A percentile compares a stretch with the other conserved stretches of the same genome.
These are phyloP conservation scores for Galagoides demidoff DNA, from an alignment of 2,797 vertebrate genomes.

Conservation along the genomic window DNA sequence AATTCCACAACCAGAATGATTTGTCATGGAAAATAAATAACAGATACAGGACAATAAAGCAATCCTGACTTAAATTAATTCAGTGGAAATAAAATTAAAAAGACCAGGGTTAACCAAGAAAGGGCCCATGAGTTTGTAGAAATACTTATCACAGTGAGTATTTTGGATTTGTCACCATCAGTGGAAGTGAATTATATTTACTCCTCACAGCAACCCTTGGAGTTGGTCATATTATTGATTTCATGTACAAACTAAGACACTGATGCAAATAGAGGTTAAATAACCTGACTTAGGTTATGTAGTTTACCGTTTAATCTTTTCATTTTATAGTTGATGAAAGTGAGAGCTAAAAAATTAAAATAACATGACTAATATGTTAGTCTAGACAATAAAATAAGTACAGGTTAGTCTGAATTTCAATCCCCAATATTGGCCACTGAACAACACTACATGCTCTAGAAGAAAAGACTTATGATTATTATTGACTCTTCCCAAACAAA, in stretches of 20 bases:
- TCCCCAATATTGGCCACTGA: neutral
- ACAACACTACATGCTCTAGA: neutral
- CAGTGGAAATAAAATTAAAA: neutral
- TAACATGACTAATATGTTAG: neutral
- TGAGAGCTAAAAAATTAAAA: neutral
- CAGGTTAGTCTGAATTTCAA: neutral
- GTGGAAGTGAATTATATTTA: neutral
- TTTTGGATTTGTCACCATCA: neutral
- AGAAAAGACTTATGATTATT: neutral
- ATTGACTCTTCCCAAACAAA: neutral
- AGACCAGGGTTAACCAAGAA: neutral
- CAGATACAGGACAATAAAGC: neutral
- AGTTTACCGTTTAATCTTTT: neutral
- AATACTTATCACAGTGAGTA: neutral
- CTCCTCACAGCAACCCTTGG: neutral
- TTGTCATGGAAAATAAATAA: neutral
- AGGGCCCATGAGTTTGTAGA: neutral
- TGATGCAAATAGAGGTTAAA: slow-evolving; percentile 30
- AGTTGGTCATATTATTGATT: neutral
- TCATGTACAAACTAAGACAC: neutral
- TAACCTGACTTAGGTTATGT: neutral
- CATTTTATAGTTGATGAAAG: slow-evolving; percentile 20
- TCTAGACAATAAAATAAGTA: neutral
- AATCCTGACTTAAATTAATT: slow-evolving; percentile 1
- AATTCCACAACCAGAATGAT: neutral